Percentiles rank a stretch among this genome's conserved stretches.
Conservation (phyloP, 1,140 invertebrate genomes). For the Panonychus citri region DNA sequence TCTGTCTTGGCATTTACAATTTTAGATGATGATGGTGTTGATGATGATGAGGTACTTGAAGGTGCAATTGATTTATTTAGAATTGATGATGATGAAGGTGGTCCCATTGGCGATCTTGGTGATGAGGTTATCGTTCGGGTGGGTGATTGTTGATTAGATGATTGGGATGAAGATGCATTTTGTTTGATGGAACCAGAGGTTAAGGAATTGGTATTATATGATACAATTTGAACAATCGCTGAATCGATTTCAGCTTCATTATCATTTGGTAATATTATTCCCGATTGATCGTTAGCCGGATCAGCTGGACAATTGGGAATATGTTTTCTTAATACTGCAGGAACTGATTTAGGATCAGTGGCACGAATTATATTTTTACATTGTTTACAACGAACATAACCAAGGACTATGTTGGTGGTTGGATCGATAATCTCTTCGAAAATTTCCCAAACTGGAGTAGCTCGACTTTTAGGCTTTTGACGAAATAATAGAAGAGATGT, state of each 20-base stretch:
- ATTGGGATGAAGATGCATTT: background rate
- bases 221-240: background rate
- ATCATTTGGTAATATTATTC: background rate
- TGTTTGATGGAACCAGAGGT: background rate
- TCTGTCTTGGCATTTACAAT: constrained; percentile 3
- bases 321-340: background rate
- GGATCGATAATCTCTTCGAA: constrained; percentile 1
- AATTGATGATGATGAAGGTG: background rate
- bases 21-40: too few species aligned
- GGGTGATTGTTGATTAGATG: background rate
- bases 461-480: background rate
- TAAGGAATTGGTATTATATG: constrained; percentile 1
- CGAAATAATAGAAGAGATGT: background rate
- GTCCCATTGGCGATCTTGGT: background rate
- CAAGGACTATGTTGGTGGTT: background rate
- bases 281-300: background rate
- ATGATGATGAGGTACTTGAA: background rate
- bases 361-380: background rate
- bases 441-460: background rate
- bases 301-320: background rate
- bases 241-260: background rate
- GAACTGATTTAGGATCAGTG: background rate
- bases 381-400: background rate
- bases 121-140: background rate
- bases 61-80: background rate